These are phyloP conservation scores for Gallinago undulata DNA, from an alignment of 2,113 vertebrate genomes.

Conservation along the genomic window DNA sequence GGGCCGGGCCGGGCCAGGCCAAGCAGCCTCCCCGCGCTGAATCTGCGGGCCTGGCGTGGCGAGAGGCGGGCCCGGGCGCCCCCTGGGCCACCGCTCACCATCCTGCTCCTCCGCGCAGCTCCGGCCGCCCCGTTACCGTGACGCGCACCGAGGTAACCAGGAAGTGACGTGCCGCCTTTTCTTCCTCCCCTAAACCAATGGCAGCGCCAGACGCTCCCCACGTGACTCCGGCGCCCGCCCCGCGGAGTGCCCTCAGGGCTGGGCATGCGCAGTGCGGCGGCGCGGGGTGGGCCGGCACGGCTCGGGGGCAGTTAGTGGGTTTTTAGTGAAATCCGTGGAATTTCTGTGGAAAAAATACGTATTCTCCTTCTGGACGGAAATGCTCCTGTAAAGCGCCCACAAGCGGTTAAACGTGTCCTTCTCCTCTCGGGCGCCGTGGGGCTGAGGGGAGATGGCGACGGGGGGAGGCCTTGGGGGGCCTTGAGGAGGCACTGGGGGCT, in stretches of 20 bases:
- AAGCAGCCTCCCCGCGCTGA: neutral
- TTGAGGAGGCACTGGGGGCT: neutral
- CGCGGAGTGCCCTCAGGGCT: fast-evolving
- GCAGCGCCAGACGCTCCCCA: neutral
- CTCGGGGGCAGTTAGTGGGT: fast-evolving
- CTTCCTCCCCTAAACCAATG: fast-evolving
- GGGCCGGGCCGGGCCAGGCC: too few species aligned
- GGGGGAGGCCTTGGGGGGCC: too few species aligned
- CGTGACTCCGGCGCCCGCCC: neutral
- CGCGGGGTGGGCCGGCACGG: fast-evolving
- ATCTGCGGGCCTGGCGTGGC: fast-evolving
- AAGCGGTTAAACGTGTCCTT: fast-evolving
- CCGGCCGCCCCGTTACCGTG: fast-evolving
- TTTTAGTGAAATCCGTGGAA: fast-evolving
- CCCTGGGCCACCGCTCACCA: neutral
- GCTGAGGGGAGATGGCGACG: too few species aligned
- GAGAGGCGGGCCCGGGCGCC: too few species aligned
- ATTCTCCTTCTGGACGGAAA: fast-evolving
- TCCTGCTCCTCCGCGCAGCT: fast-evolving
- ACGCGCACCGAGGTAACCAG: fast-evolving
- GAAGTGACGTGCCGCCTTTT: fast-evolving
- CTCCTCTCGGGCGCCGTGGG: neutral
- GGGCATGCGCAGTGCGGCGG: neutral
- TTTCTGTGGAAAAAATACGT: fast-evolving
- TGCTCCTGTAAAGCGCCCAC: fast-evolving